These are phyloP conservation scores for Rhyacophila evoluta DNA, from an alignment of 2,888 invertebrate genomes.

Conservation along the genomic window DNA sequence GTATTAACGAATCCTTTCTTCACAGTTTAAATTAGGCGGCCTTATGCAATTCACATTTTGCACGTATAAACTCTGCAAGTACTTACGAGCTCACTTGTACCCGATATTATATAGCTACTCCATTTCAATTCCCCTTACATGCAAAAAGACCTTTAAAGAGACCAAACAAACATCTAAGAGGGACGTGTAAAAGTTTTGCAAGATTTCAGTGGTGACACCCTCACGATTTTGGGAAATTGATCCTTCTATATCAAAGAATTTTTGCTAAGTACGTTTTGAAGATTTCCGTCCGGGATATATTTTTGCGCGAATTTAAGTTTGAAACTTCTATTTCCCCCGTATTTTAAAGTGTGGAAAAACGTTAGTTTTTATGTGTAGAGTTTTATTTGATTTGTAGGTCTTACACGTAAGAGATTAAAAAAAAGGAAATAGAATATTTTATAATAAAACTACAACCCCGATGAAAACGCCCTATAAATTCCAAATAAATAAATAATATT, in stretches of 20 bases:
- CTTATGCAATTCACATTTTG: too few relatives aligned
- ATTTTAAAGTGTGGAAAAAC: not conserved
- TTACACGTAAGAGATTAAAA: too few relatives aligned
- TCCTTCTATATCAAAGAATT: not conserved
- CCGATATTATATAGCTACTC: not conserved
- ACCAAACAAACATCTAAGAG: conserved; percentile 13
- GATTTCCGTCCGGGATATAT: not conserved
- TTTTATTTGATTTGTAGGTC: too few relatives aligned
- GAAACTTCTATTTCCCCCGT: not conserved
- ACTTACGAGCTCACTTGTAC: too few relatives aligned
- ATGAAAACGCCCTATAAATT: too few relatives aligned
- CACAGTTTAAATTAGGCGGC: too few relatives aligned
- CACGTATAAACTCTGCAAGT: too few relatives aligned
- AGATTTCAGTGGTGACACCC: not conserved
- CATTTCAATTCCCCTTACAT: not conserved
- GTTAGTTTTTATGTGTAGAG: not conserved
- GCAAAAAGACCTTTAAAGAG: not conserved
- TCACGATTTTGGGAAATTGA: not conserved
- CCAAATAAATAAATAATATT: too few relatives aligned
- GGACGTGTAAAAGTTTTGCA: conserved; percentile 14
- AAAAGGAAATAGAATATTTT: too few relatives aligned
- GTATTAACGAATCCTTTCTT: too few relatives aligned
- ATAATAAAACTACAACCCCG: too few relatives aligned
- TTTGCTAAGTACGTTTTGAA: conserved; percentile 10
- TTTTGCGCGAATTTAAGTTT: not conserved